A percentile compares a stretch with the other conserved stretches of the same genome.
phyloP scores from a whole-genome alignment of 2,888 invertebrate genomes.

The Augochlorella aurata region DNA sequence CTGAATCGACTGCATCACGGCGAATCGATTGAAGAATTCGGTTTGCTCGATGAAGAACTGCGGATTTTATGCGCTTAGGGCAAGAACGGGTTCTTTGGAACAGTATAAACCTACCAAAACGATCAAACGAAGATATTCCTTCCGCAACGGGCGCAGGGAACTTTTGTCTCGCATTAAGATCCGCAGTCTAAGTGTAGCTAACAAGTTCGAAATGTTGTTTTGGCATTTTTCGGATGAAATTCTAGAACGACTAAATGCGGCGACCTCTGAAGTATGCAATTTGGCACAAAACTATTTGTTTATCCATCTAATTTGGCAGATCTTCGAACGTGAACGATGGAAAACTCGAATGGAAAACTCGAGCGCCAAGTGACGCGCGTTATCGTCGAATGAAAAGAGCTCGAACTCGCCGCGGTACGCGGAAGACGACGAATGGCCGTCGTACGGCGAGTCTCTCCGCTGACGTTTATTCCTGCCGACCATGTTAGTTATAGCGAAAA shows the following conservation, averaged over 20 bases:
- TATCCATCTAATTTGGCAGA: not conserved
- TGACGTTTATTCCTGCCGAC: not conserved
- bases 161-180: too few relatives aligned
- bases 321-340: not conserved
- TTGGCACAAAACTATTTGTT: not conserved
- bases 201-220: not conserved
- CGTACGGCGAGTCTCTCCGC: conserved; percentile 36
- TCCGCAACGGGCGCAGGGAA: too few relatives aligned
- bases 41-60: too few relatives aligned
- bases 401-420: not conserved
- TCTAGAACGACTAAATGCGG: not conserved
- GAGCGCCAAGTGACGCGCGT: not conserved
- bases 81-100: too few relatives aligned
- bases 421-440: conserved; percentile 22
- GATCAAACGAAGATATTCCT: too few relatives aligned
- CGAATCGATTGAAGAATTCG: not conserved
- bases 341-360: not conserved
- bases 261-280: not conserved
- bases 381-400: not conserved
- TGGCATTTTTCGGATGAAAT: not conserved
- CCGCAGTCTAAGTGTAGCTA: too few relatives aligned
- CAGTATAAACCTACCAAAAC: too few relatives aligned
- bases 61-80: too few relatives aligned
- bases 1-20: not conserved
- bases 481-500: not conserved